phyloP scores from a whole-genome alignment of 2,888 invertebrate genomes.

The Polydrusus pterygomalis region DNA sequence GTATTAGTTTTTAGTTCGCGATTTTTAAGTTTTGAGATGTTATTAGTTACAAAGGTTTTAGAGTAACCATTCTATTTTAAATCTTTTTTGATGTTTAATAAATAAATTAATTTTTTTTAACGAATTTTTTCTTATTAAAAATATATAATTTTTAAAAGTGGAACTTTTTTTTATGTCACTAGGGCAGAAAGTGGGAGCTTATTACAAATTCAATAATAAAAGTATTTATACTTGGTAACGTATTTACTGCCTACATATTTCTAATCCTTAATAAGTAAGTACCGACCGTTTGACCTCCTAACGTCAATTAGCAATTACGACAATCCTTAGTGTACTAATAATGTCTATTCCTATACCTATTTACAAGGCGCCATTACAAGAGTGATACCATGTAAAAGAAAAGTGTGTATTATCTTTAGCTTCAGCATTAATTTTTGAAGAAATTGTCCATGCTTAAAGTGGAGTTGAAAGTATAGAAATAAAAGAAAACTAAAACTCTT shows the following conservation, averaged over 20 bases:
- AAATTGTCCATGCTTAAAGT: too few species aligned
- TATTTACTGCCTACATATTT: conserved; percentile 1
- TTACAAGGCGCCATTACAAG: conserved; percentile 14
- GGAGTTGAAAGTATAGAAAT: too few species aligned
- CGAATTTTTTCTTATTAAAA: too few species aligned
- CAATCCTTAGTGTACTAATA: conserved; percentile 7
- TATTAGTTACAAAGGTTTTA: too few species aligned
- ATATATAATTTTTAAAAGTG: too few species aligned
- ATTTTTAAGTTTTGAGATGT: too few species aligned
- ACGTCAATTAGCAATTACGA: conserved; percentile 13
- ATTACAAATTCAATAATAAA: not conserved
- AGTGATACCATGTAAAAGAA: not conserved
- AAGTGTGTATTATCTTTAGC: not conserved
- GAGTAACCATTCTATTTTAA: too few species aligned
- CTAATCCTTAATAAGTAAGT: conserved; percentile 12
- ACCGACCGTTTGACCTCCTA: conserved; percentile 11
- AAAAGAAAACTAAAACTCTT: too few species aligned
- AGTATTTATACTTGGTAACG: not conserved
- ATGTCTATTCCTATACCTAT: conserved; percentile 16
- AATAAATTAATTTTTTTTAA: too few species aligned
- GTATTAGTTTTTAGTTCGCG: too few species aligned
- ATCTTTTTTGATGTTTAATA: too few species aligned
- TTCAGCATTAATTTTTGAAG: too few species aligned
- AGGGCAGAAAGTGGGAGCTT: not conserved
- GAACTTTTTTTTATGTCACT: not conserved